phyloP scores from a whole-genome alignment of 1,140 invertebrate genomes.

The Coenobita brevimanus region DNA sequence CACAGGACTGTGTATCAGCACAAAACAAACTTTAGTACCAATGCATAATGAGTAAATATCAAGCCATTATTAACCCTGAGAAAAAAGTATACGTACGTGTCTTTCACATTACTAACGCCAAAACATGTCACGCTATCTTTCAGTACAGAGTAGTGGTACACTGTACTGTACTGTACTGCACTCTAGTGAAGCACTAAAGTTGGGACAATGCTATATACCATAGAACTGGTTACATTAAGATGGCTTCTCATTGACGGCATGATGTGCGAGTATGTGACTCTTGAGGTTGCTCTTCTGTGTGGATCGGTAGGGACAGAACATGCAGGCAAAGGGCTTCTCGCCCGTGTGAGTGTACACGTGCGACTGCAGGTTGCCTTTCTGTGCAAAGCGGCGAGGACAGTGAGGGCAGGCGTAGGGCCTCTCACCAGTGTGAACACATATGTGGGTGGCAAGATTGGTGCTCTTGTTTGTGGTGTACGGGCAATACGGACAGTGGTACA shows the following conservation, averaged over 20 bases:
- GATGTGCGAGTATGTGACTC: conserved; percentile 36
- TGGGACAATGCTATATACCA: no score
- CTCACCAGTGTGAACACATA: conserved; percentile 49
- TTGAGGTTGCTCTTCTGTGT: conserved; percentile 45
- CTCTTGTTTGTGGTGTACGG: conserved; percentile 46
- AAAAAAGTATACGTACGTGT: no score
- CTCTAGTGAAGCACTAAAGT: no score
- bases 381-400: conserved; percentile 30
- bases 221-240: not conserved
- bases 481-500: conserved; percentile 51
- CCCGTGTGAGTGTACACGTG: conserved; percentile 51
- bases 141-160: no score
- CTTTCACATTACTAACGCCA: no score
- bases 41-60: no score
- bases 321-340: conserved; percentile 47
- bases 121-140: no score
- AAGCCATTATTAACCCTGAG: no score
- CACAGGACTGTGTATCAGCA: no score
- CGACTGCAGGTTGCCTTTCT: conserved; percentile 53
- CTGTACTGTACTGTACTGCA: no score
- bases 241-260: conserved; percentile 15
- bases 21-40: no score
- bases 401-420: conserved; percentile 42
- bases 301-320: conserved; percentile 41
- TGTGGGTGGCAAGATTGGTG: conserved; percentile 36